phyloP scores from a whole-genome alignment of 2,113 vertebrate genomes.

The Crotalus horridus region DNA sequence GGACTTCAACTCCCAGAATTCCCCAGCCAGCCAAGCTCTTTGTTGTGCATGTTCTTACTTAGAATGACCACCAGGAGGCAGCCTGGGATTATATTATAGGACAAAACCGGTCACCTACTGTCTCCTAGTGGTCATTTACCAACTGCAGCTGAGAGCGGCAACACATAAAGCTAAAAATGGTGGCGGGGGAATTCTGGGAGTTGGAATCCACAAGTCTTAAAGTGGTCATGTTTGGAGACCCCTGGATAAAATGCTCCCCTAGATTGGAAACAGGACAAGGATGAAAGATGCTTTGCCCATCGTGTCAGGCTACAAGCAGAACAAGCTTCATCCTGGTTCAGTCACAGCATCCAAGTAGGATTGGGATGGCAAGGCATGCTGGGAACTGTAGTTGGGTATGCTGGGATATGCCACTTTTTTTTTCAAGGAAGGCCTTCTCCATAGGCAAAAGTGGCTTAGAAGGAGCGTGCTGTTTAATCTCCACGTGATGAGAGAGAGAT shows the following conservation, averaged over 20 bases:
- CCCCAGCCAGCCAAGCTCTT: neutral
- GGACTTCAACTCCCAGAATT: neutral
- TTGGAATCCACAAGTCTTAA: neutral
- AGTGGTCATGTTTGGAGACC: neutral
- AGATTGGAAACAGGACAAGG: neutral
- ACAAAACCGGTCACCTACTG: neutral
- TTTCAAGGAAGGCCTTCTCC: neutral
- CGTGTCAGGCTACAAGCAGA: constrained; percentile 5
- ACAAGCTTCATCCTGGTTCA: neutral
- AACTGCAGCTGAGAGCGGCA: neutral
- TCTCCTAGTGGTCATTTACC: neutral
- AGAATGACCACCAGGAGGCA: neutral
- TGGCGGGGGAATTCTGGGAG: neutral
- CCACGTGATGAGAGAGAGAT: too few relatives aligned
- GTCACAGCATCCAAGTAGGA: neutral
- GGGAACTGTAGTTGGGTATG: neutral
- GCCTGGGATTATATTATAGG: neutral
- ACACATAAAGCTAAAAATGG: neutral
- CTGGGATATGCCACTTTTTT: too few relatives aligned
- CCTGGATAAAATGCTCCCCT: neutral
- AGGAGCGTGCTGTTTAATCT: too few relatives aligned
- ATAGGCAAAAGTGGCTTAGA: too few relatives aligned
- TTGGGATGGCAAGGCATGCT: neutral
- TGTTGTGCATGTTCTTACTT: neutral
- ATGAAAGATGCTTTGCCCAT: neutral